Evolutionary conservation across 37 sponge, comb jelly and placozoan species (phyloP), one percentile per base, ranked within the genome.

Genomic region (Theonella swinhoei): DNA sequence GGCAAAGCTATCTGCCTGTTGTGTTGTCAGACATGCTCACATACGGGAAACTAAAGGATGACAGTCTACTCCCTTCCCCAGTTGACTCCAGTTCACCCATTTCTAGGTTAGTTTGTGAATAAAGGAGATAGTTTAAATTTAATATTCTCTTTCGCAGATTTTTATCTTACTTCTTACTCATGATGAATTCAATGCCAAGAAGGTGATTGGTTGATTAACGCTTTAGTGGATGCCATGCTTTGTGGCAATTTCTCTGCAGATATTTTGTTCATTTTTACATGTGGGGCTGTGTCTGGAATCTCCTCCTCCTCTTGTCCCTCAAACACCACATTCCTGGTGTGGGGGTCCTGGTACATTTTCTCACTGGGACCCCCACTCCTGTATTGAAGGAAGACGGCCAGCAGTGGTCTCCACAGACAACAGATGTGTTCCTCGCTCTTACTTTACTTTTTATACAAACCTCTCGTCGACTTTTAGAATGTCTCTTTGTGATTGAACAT

Each of bases 191-290:
- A 17, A 14, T 47, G 54, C 54, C 54, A 17, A 47, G 54, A 47
- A 47, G 54, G 54, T 47, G 14, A n/a, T 7, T 47, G 54, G 54
- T 47, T 7, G 54, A 17, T 47, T 47, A 14, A 47, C 54, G 14
- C 14, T 14, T 17, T 47, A 47, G 14, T 14, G 7, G 11, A 47
- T n/a, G n/a, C n/a, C n/a, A n/a, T n/a, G 5, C 35, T 33, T 70
- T 76, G 9, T 68, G 28, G 70, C 28, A 40, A 7, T 58, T 62
- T 17, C 7, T 39, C 33, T 39, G 31, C 66, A 91, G 91, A 74
- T 91, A 87, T 87, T 92, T 92, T 62, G 75, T 85, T 26, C 88
- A 88, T 69, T 92, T 92, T 85, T 92, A 92, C 35, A 40, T 69
- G 0, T 88, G 88, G 92, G 92, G 84, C 19, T 34, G 47, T 25